Conservation (phyloP, 2,113 vertebrate genomes). For the Elaphurus davidianus region DNA sequence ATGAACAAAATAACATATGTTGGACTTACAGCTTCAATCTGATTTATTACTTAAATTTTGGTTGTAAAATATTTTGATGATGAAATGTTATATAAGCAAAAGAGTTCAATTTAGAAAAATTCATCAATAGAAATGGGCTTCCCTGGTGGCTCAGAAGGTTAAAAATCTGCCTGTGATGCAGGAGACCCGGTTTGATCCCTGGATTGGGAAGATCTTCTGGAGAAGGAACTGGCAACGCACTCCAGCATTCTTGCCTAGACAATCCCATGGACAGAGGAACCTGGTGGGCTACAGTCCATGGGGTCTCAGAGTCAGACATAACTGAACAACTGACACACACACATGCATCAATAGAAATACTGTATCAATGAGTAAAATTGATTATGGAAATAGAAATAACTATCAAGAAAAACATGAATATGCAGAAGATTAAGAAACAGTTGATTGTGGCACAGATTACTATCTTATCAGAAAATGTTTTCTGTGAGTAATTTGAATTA, state of each 20-base stretch:
- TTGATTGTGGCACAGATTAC: background rate
- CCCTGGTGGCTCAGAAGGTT: background rate
- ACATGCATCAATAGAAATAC: background rate
- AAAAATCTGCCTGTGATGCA: background rate
- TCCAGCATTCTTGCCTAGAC: background rate
- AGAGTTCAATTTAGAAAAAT: conserved; percentile 33
- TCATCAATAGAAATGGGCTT: background rate
- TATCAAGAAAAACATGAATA: background rate
- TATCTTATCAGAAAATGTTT: conserved; percentile 21
- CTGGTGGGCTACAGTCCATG: background rate
- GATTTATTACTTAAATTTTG: conserved; percentile 10
- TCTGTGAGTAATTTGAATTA: background rate
- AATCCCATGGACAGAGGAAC: background rate
- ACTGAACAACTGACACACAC: background rate
- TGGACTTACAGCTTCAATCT: background rate
- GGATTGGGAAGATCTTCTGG: background rate
- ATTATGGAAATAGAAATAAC: background rate
- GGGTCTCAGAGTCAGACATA: background rate
- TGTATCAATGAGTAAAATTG: background rate
- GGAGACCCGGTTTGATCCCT: background rate
- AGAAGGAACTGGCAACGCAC: background rate
- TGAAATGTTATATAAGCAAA: background rate
- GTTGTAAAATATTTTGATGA: conserved; percentile 41
- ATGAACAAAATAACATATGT: background rate
- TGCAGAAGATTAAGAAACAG: conserved; percentile 19